A percentile compares a stretch with the other conserved stretches of the same genome.
These are phyloP conservation scores for Papilio helenus DNA, from an alignment of 1,140 invertebrate genomes.

Conservation along the genomic window DNA sequence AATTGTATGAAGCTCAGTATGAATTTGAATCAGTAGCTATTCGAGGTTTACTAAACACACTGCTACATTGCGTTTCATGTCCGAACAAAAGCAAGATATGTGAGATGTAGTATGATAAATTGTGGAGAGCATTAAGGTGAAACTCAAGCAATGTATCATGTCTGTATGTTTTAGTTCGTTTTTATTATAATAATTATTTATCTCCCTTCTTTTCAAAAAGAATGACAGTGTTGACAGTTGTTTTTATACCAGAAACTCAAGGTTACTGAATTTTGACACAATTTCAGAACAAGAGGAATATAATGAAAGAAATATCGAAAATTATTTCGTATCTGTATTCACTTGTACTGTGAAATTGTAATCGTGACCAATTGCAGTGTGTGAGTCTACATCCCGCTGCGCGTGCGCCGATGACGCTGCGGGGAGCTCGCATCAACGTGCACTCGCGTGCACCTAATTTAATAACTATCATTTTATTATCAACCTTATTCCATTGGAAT, in stretches of 20 bases:
- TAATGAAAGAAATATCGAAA: neutral
- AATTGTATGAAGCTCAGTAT: neutral
- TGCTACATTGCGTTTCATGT: neutral
- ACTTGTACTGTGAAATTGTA: slow-evolving; percentile 54
- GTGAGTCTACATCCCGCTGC: slow-evolving; percentile 57
- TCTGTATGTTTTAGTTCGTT: too few relatives aligned
- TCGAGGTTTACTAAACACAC: neutral
- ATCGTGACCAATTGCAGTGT: slow-evolving; percentile 71
- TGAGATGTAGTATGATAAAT: neutral
- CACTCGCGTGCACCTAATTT: slow-evolving; percentile 30
- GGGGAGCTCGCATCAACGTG: slow-evolving; percentile 49
- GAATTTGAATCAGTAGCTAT: neutral
- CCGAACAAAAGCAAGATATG: neutral
- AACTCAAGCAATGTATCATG: too few relatives aligned
- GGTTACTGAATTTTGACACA: neutral
- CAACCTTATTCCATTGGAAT: neutral
- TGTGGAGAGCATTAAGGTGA: too few relatives aligned
- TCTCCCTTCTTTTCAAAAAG: too few relatives aligned
- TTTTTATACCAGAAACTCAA: too few relatives aligned
- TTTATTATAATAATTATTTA: too few relatives aligned
- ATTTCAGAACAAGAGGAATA: neutral
- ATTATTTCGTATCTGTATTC: neutral
- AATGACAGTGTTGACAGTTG: too few relatives aligned
- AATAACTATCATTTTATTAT: slow-evolving; percentile 39
- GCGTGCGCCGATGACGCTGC: slow-evolving; percentile 55